Percentiles rank a stretch among this genome's conserved stretches.
Conservation (phyloP, 2,797 vertebrate species). For the Anguilla pacifica region DNA sequence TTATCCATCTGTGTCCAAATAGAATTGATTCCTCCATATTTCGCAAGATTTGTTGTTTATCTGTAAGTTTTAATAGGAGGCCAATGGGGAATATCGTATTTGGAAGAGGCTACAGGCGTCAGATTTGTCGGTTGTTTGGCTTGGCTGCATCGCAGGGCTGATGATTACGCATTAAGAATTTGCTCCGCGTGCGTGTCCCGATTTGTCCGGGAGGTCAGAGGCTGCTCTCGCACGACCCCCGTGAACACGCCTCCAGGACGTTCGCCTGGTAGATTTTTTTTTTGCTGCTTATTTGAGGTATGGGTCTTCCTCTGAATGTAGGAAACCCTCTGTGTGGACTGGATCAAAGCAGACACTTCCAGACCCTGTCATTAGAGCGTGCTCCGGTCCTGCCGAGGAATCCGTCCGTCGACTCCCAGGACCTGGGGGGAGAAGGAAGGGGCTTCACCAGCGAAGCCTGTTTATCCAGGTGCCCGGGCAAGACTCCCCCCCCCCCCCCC, state of each 20-base stretch:
- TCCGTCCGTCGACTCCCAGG: neutral
- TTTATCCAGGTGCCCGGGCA: neutral
- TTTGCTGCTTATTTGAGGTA: neutral
- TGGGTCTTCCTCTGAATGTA: neutral
- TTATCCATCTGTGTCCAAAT: conserved; percentile 44
- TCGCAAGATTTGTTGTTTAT: conserved; percentile 38
- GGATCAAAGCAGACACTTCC: neutral
- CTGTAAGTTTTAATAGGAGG: neutral
- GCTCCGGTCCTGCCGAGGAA: neutral
- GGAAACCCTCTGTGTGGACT: neutral
- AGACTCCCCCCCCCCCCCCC: neutral
- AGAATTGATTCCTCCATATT: conserved; percentile 57
- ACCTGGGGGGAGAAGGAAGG: neutral
- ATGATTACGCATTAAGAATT: neutral
- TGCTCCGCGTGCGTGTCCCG: neutral
- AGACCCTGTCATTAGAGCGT: neutral
- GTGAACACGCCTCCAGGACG: neutral
- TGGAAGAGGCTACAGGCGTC: neutral
- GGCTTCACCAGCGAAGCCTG: neutral
- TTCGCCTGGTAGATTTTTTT: too few species aligned
- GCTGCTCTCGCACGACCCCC: neutral
- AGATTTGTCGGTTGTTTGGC: neutral
- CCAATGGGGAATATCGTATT: neutral
- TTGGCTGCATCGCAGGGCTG: neutral
- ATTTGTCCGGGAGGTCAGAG: neutral